A percentile compares a stretch with the other conserved stretches of the same genome.
Evolutionary conservation across 2,888 invertebrate species (phyloP).

Genomic region (Eupeodes latifasciatus): DNA sequence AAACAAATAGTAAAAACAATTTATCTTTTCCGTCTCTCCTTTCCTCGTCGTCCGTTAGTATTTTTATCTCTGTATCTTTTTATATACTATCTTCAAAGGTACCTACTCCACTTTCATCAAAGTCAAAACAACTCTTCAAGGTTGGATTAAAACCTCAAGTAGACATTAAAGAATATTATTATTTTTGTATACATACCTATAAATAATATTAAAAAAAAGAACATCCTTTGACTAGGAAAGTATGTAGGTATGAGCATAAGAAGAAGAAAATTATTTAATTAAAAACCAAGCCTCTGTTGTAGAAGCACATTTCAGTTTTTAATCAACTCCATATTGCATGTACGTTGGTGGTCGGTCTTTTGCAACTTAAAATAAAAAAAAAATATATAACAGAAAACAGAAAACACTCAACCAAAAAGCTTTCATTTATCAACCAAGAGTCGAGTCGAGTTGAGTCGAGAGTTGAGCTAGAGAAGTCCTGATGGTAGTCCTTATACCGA

Average conservation of each 20-base stretch:
- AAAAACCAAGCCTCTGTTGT: slow-evolving; percentile 38
- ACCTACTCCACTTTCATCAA: not conserved
- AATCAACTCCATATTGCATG: slow-evolving; percentile 54
- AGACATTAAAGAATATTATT: slow-evolving; percentile 35
- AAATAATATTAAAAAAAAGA: not conserved
- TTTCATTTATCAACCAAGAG: slow-evolving; percentile 27
- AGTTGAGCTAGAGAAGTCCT: too few relatives aligned
- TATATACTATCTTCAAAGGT: too few relatives aligned
- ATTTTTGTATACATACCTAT: slow-evolving; percentile 12
- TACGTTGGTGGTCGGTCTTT: slow-evolving; percentile 26
- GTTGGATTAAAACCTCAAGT: slow-evolving; percentile 25
- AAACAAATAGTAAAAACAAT: not conserved
- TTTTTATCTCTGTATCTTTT: too few relatives aligned
- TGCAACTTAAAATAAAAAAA: not conserved
- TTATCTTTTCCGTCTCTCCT: not conserved
- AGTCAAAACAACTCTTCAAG: slow-evolving; percentile 10
- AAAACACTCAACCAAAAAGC: slow-evolving; percentile 1
- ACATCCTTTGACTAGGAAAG: slow-evolving; percentile 39
- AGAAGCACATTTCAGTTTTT: slow-evolving; percentile 26
- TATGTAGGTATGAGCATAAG: too few relatives aligned
- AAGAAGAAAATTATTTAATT: slow-evolving; percentile 62
- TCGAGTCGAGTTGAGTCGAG: not conserved
- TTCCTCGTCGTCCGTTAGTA: too few relatives aligned
- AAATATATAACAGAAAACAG: not conserved
- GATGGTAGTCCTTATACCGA: not conserved